These are phyloP conservation scores for Drosophila murphyi DNA, from an alignment of 1,140 invertebrate genomes.

Conservation along the genomic window DNA sequence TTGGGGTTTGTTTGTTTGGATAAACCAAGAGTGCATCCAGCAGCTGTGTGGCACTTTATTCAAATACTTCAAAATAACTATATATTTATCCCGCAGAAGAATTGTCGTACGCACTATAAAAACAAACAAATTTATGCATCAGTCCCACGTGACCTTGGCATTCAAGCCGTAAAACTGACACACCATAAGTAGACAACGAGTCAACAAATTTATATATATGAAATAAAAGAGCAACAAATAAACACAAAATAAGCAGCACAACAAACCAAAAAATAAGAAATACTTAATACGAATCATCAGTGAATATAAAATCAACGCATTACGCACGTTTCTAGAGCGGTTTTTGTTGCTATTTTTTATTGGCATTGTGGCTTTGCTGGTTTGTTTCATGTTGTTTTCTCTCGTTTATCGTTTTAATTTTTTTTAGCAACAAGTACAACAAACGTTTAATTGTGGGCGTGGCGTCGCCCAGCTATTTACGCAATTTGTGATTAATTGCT, in stretches of 20 bases:
- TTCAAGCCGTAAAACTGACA: conserved; percentile 52
- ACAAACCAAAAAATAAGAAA: conserved; percentile 3
- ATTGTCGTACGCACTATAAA: conserved; percentile 13
- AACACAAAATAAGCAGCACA: conserved; percentile 3
- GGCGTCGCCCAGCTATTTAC: neutral
- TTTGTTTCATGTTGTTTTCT: conserved; percentile 3
- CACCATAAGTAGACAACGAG: conserved; percentile 16
- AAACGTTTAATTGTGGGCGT: conserved; percentile 18
- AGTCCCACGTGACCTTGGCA: conserved; percentile 58
- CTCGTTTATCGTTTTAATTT: no score
- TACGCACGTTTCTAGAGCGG: conserved; percentile 12
- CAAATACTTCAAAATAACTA: neutral
- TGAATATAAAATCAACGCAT: conserved; percentile 12
- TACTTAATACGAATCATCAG: conserved; percentile 38
- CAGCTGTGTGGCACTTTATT: neutral
- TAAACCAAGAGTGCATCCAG: neutral
- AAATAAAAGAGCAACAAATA: conserved; percentile 16
- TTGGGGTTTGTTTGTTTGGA: neutral
- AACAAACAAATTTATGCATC: conserved; percentile 20
- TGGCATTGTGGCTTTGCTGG: neutral
- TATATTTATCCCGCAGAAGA: neutral
- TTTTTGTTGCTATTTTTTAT: conserved; percentile 6
- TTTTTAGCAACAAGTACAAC: conserved; percentile 55
- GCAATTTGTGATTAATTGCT: neutral
- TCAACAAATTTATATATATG: conserved; percentile 13